Conservation (phyloP, 2,113 vertebrate genomes). For the Salvelinus sp. region DNA sequence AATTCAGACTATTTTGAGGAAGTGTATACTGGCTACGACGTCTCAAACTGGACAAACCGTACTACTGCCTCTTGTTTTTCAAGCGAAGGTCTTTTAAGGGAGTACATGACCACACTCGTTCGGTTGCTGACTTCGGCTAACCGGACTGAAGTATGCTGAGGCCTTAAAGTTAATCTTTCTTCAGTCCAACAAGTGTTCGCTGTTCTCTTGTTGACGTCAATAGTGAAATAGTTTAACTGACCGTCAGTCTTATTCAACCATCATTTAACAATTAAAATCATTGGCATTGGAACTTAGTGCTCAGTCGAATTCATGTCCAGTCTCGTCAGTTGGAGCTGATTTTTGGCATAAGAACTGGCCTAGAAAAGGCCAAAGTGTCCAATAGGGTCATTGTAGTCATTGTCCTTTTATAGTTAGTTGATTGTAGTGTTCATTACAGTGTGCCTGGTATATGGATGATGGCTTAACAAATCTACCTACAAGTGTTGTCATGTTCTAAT, state of each 20-base stretch:
- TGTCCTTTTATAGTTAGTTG: neutral
- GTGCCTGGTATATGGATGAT: neutral
- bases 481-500: slow-evolving; percentile 4
- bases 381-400: too few relatives aligned
- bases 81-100: too few relatives aligned
- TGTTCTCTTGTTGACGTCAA: neutral
- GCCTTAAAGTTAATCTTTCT: slow-evolving; percentile 12
- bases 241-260: too few relatives aligned
- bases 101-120: too few relatives aligned
- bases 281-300: neutral
- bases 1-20: too few relatives aligned
- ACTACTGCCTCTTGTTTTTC: too few relatives aligned
- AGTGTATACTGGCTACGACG: too few relatives aligned
- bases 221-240: neutral
- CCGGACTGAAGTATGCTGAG: too few relatives aligned
- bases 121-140: too few relatives aligned
- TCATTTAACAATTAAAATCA: too few relatives aligned
- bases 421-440: neutral
- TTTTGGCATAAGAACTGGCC: slow-evolving; percentile 11
- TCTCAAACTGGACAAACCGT: too few relatives aligned
- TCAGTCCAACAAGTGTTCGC: slow-evolving; percentile 8
- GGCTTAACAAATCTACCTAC: neutral
- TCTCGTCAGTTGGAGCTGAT: neutral
- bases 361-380: neutral
- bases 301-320: neutral